Evolutionary conservation across 2,797 vertebrate genomes (phyloP).

Genomic region (Sebastes goodei): DNA sequence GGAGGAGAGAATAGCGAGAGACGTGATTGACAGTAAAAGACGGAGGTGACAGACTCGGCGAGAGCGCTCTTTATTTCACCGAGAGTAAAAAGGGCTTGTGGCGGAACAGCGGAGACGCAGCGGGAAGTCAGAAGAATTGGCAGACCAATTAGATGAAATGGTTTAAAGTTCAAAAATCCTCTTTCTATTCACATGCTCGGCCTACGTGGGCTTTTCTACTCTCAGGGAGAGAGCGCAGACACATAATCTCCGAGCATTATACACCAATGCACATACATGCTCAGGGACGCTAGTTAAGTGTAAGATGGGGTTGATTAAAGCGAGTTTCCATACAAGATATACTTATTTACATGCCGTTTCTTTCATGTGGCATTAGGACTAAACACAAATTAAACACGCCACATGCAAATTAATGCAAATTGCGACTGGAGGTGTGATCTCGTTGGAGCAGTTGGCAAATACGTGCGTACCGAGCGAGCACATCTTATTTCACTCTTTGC

Average conservation of each 20-base stretch:
- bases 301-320: neutral
- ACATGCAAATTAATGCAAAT: slow-evolving; percentile 49
- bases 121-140: slow-evolving; percentile 35
- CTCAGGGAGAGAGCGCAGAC: neutral
- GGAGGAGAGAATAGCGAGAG: slow-evolving; percentile 19
- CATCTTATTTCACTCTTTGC: slow-evolving; percentile 38
- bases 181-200: slow-evolving; percentile 19
- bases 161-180: slow-evolving; percentile 43
- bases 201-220: neutral
- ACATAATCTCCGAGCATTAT: neutral
- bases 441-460: slow-evolving; percentile 6
- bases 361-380: slow-evolving; percentile 26
- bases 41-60: slow-evolving; percentile 42
- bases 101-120: slow-evolving; percentile 28
- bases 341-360: slow-evolving; percentile 20
- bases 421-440: slow-evolving; percentile 32
- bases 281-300: neutral
- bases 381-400: slow-evolving; percentile 41
- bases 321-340: neutral
- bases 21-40: slow-evolving; percentile 55
- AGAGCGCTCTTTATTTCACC: slow-evolving; percentile 40
- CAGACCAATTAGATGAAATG: slow-evolving; percentile 52
- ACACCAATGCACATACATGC: neutral
- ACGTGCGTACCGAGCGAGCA: slow-evolving; percentile 11
- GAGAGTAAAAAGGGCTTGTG: slow-evolving; percentile 24